A percentile compares a stretch with the other conserved stretches of the same genome.
phyloP scores from a whole-genome alignment of 2,888 invertebrate species.

The Leucozona laternaria region DNA sequence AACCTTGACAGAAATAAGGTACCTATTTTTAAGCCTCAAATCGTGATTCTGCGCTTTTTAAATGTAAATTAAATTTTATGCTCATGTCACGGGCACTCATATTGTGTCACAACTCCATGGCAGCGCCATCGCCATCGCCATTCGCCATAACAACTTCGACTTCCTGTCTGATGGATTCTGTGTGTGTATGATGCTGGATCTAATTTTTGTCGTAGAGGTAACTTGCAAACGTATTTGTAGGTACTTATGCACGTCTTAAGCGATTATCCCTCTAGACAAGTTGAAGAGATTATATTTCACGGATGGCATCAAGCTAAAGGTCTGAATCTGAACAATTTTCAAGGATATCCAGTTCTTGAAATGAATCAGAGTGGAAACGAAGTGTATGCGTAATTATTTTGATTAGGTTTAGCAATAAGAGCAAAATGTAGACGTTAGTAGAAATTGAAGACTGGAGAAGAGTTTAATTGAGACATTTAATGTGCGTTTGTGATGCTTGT shows the following conservation, averaged over 20 bases:
- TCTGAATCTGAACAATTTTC: conserved; percentile 8
- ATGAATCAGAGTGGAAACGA: conserved; percentile 63
- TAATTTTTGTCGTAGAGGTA: not conserved
- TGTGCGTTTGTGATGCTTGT: conserved; percentile 10
- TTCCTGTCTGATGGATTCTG: conserved; percentile 36
- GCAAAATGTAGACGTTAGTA: not conserved
- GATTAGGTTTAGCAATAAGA: conserved; percentile 55
- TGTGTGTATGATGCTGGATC: conserved; percentile 2
- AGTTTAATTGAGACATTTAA: conserved; percentile 63
- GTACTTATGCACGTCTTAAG: not conserved
- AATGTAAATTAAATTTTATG: conserved; percentile 37
- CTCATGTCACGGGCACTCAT: conserved; percentile 57
- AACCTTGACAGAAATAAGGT: conserved; percentile 12
- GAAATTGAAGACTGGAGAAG: conserved; percentile 19
- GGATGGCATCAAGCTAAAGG: conserved; percentile 19
- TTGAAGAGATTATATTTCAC: conserved; percentile 64
- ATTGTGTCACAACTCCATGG: conserved; percentile 38
- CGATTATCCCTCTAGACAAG: conserved; percentile 52
- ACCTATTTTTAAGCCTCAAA: conserved; percentile 9
- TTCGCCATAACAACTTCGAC: conserved; percentile 32
- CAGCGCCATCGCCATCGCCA: not conserved
- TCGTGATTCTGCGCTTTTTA: conserved; percentile 13
- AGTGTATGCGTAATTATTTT: conserved; percentile 68
- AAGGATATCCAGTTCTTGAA: conserved; percentile 23
- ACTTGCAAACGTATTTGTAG: not conserved